Conservation (phyloP, 2,888 invertebrate genomes). For the Caradrina kadenii region DNA sequence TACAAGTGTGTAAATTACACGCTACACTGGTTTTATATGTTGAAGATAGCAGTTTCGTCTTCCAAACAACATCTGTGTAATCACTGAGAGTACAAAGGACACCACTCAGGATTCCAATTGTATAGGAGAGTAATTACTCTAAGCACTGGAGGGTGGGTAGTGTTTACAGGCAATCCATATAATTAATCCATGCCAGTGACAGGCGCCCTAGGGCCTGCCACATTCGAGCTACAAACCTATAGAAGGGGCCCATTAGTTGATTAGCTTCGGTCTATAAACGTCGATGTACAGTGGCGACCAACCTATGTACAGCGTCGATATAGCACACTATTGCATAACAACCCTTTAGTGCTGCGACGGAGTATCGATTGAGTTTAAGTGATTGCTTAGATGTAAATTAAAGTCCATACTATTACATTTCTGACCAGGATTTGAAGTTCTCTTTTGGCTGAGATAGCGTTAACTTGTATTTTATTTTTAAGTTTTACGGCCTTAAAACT, state of each 20-base stretch:
- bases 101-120: not conserved
- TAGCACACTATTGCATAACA: too few species aligned
- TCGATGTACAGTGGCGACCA: too few species aligned
- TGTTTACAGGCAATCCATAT: conserved; percentile 8
- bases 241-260: not conserved
- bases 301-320: too few species aligned
- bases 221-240: not conserved
- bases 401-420: not conserved
- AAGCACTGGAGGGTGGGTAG: not conserved
- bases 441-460: not conserved
- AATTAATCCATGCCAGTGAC: conserved; percentile 8
- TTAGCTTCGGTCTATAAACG: not conserved
- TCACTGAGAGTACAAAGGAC: not conserved
- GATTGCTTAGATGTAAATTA: too few species aligned
- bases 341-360: not conserved
- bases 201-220: not conserved
- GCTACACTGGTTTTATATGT: not conserved
- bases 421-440: conserved; percentile 2
- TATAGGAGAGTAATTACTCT: not conserved
- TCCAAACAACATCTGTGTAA: not conserved
- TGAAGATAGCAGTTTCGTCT: conserved; percentile 31
- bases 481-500: not conserved
- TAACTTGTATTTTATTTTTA: not conserved
- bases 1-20: conserved; percentile 29
- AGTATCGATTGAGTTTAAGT: not conserved